Base-by-base conservation (phyloP, 1,140 invertebrate species). In the Saccostrea glomerata region DNA sequence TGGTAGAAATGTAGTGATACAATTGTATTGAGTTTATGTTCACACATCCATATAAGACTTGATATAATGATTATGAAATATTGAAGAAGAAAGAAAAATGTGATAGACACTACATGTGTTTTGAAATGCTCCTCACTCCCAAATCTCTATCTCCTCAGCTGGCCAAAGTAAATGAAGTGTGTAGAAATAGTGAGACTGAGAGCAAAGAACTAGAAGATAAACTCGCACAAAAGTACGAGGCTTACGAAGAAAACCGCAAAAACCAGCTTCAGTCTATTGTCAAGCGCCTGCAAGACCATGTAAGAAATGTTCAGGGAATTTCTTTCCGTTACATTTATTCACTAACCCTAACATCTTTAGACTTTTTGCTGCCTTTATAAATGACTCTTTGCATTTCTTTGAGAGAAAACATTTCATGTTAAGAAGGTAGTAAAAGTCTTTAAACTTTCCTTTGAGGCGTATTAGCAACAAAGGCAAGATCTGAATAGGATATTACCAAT, bases 251-350 rank as follows among this genome's bases (percentile, higher is more conserved):
- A 92, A 97, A 98, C 94, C 96, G 98, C 90, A 97, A 98, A 94
- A 97, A 97, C 92, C 97, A 98, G 94, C 97, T 98, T 84, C 97
- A 97, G 95, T 97, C 97, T 94, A 97, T 98, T 96, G 95, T 98
- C 86, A 97, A 98, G 92, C 97, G 97, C 91, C 96, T 98, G 12
- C 97, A 97, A 94, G 97, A 98, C 94, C 97, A 98, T 95, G 98
- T 98, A 94, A 97, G 97, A 84, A 77, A 20, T 85, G n/a, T 47
- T 47, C 6, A 17, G 70, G 12, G n/a, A 47, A 12, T 77, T 77
- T 77, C 0, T 47, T 30, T 77, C 58, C 9, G 6, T 47, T 47
- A 63, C 3, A 20, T 20, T 63, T 1, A 58, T 58, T 58, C 17
- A 58, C 56, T 13, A 13, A 13, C 56, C 56, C 12, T 11, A 11